Percentiles rank a stretch among this genome's conserved stretches.
These are phyloP conservation scores for Lycophotia porphyrea DNA, from an alignment of 2,888 invertebrate species.

Conservation along the genomic window DNA sequence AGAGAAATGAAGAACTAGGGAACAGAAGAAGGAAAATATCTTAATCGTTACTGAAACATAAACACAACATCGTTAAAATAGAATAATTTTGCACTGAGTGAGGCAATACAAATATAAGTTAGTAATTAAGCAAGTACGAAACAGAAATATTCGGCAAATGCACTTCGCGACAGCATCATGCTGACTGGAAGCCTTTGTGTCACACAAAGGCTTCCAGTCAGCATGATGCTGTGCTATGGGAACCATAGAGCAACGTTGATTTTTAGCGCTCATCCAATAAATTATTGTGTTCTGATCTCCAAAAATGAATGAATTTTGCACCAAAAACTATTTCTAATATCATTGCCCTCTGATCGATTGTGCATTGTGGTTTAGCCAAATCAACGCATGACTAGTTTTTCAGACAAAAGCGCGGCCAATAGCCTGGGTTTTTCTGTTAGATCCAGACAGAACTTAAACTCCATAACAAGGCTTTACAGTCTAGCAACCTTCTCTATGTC, in stretches of 20 bases:
- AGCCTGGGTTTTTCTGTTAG: constrained; percentile 14
- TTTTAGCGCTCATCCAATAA: not conserved
- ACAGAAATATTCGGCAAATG: not conserved
- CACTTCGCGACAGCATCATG: not conserved
- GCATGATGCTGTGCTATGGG: not conserved
- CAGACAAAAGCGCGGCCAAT: constrained; percentile 31
- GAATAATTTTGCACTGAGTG: not conserved
- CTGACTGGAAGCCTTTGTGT: no score
- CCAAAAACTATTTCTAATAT: not conserved
- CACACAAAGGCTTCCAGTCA: not conserved
- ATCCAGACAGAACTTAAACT: not conserved
- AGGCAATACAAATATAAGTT: not conserved
- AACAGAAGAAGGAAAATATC: not conserved
- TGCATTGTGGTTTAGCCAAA: constrained; percentile 21
- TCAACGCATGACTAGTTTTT: constrained; percentile 36
- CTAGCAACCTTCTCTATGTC: not conserved
- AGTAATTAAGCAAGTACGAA: not conserved
- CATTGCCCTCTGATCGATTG: not conserved
- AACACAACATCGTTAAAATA: not conserved
- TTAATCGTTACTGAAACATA: not conserved
- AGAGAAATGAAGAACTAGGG: not conserved
- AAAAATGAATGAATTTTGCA: not conserved
- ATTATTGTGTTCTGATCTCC: not conserved
- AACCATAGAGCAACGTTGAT: not conserved
- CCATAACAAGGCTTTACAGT: not conserved